Evolutionary conservation across 2,113 vertebrate genomes (phyloP).

Genomic region (Philantomba maxwellii): DNA sequence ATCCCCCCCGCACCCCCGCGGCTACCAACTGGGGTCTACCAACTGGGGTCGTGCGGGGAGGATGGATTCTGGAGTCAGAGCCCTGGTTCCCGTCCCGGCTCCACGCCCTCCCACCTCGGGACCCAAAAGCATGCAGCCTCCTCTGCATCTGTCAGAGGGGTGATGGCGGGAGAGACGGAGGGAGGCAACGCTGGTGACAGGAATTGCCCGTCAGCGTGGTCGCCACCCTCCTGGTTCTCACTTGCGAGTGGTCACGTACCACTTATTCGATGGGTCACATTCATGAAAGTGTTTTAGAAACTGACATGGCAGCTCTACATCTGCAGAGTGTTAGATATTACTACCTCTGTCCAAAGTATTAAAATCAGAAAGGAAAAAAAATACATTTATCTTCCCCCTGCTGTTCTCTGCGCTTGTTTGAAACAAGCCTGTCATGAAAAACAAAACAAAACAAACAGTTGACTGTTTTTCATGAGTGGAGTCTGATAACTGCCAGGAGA

Average conservation of each 20-base stretch:
- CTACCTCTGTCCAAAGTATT: neutral
- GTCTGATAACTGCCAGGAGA: neutral
- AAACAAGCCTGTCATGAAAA: neutral
- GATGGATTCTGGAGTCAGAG: neutral
- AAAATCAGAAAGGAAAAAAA: neutral
- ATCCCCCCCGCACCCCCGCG: fast-evolving
- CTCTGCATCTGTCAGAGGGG: neutral
- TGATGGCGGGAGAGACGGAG: neutral
- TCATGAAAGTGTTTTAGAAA: neutral
- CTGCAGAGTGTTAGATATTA: neutral
- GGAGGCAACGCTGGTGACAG: too few species aligned
- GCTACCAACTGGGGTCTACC: neutral
- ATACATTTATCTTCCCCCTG: neutral
- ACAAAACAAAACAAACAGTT: neutral
- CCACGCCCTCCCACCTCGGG: neutral
- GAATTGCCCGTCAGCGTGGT: neutral
- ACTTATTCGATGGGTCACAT: neutral
- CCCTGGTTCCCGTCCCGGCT: neutral
- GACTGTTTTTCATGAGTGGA: neutral
- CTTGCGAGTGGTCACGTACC: neutral
- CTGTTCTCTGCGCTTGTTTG: neutral
- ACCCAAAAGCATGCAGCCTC: neutral
- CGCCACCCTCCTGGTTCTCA: neutral
- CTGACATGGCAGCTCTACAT: neutral
- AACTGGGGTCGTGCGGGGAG: too few species aligned